Evolutionary conservation across 2,888 invertebrate genomes (phyloP).

Genomic region (Synanthedon andrenaeformis): DNA sequence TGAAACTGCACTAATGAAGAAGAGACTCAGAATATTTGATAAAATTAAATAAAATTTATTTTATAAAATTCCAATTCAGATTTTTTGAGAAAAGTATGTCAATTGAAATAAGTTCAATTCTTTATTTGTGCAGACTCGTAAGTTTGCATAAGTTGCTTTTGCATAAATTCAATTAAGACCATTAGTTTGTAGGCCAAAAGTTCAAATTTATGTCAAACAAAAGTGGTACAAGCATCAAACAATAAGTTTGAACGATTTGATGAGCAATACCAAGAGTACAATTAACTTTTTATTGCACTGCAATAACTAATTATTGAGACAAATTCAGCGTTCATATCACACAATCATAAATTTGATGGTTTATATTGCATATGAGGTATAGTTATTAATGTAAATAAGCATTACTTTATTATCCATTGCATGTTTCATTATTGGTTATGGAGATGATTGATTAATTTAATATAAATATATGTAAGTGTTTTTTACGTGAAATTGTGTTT

Average conservation of each 20-base stretch:
- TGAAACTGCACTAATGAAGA: too few species aligned
- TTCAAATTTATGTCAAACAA: slow-evolving; percentile 34
- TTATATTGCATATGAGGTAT: slow-evolving; percentile 33
- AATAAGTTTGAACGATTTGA: slow-evolving; percentile 28
- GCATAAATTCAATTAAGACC: background rate
- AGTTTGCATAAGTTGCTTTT: too few species aligned
- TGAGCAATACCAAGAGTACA: slow-evolving; percentile 57
- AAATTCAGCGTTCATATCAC: slow-evolving; percentile 36
- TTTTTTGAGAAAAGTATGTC: too few species aligned
- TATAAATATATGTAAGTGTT: slow-evolving; percentile 24
- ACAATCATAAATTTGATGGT: slow-evolving; percentile 25
- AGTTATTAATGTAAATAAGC: background rate
- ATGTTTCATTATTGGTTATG: slow-evolving; percentile 49
- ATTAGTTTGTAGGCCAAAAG: slow-evolving; percentile 28
- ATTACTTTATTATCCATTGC: slow-evolving; percentile 35
- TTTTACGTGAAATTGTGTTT: slow-evolving; percentile 11
- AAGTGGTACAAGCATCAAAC: slow-evolving; percentile 35
- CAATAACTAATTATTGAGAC: slow-evolving; percentile 26
- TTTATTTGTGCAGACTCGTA: too few species aligned
- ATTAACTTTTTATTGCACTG: slow-evolving; percentile 30
- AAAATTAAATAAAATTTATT: too few species aligned
- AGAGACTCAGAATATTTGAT: too few species aligned
- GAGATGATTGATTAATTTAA: slow-evolving; percentile 46
- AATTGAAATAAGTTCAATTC: too few species aligned
- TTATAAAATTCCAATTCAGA: too few species aligned